Conservation (phyloP, 2,888 invertebrate species). For the Rosalia funebris region DNA sequence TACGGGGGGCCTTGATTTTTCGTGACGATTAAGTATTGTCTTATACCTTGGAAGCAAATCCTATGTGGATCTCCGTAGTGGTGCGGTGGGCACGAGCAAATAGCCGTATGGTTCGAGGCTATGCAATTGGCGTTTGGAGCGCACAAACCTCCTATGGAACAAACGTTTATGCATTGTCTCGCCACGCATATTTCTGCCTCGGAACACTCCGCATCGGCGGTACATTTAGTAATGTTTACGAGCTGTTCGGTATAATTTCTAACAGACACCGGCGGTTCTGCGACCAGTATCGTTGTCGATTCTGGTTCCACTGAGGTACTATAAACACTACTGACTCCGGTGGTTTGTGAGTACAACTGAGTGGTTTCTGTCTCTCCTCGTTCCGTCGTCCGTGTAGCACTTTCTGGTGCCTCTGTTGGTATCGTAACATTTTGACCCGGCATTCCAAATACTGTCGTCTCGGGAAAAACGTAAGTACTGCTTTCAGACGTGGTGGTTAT, state of each 20-base stretch:
- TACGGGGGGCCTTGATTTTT: neutral
- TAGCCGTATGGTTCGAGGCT: conserved; percentile 71
- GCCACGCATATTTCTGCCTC: conserved; percentile 72
- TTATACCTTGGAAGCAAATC: conserved; percentile 73
- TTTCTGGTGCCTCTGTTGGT: too few relatives aligned
- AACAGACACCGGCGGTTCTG: conserved; percentile 42
- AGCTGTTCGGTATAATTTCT: conserved; percentile 62
- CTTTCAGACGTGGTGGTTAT: too few relatives aligned
- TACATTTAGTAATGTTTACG: conserved; percentile 68
- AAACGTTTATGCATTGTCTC: conserved; percentile 74
- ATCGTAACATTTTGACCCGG: too few relatives aligned
- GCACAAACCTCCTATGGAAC: conserved; percentile 67
- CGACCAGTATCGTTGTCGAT: neutral
- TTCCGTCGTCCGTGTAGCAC: neutral
- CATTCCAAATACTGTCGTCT: too few relatives aligned
- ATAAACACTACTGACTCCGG: neutral
- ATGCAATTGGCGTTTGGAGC: conserved; percentile 71
- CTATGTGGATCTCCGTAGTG: conserved; percentile 67
- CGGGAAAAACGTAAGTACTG: too few relatives aligned
- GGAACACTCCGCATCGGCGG: conserved; percentile 72
- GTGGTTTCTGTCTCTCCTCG: neutral
- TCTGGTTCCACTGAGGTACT: neutral
- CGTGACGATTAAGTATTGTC: conserved; percentile 1
- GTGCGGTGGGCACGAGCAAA: conserved; percentile 71
- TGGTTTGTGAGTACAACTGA: neutral